Percentiles rank a stretch among this genome's conserved stretches.
Evolutionary conservation across 2,797 vertebrate species (phyloP).

Genomic region (Galago senegalensis): DNA sequence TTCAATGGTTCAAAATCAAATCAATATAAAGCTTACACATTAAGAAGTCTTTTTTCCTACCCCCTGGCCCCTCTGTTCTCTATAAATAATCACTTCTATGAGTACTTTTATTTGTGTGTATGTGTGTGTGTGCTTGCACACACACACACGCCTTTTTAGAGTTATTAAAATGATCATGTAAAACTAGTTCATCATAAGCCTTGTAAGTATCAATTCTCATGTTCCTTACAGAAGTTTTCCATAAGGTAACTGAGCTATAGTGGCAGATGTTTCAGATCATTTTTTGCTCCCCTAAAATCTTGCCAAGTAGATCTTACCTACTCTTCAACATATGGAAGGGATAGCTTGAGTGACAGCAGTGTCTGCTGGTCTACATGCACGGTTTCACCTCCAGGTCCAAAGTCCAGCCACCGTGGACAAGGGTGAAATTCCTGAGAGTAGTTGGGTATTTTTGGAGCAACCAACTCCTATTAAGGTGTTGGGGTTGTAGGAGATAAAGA

Average conservation of each 20-base stretch:
- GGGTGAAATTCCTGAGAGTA: not conserved
- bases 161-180: not conserved
- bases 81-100: not conserved
- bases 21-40: not conserved
- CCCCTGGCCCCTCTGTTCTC: not conserved
- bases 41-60: not conserved
- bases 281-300: not conserved
- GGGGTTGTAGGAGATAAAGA: not conserved
- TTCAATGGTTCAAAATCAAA: conserved; percentile 4
- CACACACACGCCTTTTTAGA: not conserved
- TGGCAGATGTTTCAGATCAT: not conserved
- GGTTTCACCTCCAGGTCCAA: not conserved
- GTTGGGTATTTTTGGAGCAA: not conserved
- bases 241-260: not conserved
- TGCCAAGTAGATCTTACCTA: conserved; percentile 7
- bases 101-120: not conserved
- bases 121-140: not conserved
- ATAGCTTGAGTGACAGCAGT: not conserved
- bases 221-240: not conserved
- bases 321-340: not conserved
- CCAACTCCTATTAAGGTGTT: not conserved
- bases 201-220: not conserved
- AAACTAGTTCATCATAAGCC: not conserved
- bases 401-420: not conserved
- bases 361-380: not conserved